phyloP scores from a whole-genome alignment of 2,797 vertebrate genomes.

The Mallotus villosus region DNA sequence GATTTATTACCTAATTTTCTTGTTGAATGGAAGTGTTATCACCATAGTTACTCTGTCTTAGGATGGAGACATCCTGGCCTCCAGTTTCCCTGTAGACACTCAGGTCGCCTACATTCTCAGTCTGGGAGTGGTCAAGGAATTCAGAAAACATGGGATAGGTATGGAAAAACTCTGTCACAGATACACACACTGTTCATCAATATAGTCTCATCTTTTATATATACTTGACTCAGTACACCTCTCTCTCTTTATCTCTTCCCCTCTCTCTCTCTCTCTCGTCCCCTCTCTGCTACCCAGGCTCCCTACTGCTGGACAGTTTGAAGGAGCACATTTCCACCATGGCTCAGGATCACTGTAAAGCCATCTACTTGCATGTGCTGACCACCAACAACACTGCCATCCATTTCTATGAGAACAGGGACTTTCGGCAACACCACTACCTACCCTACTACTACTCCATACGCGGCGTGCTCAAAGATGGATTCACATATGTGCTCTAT shows the following conservation, averaged over 20 bases:
- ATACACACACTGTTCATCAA: not conserved
- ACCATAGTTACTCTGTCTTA: slow-evolving; percentile 55
- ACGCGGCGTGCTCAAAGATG: slow-evolving; percentile 96
- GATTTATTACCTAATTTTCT: not conserved
- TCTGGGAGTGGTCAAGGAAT: slow-evolving; percentile 97
- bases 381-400: slow-evolving; percentile 98
- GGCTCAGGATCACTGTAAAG: slow-evolving; percentile 98
- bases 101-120: slow-evolving; percentile 98
- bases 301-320: slow-evolving; percentile 94
- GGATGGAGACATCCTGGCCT: slow-evolving; percentile 99
- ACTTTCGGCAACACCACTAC: slow-evolving; percentile 99
- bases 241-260: not conserved
- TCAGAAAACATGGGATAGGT: slow-evolving; percentile 98
- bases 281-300: slow-evolving; percentile 73
- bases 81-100: slow-evolving; percentile 94
- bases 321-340: slow-evolving; percentile 98
- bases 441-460: slow-evolving; percentile 99
- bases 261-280: not conserved
- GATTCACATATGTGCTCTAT: slow-evolving; percentile 98
- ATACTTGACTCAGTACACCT: not conserved
- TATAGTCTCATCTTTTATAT: not conserved
- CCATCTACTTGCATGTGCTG: slow-evolving; percentile 97
- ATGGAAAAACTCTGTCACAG: slow-evolving; percentile 48
- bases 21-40: not conserved
- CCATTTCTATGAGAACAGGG: slow-evolving; percentile 97